Evolutionary conservation across 2,888 invertebrate species (phyloP), one percentile per base, ranked within the genome.

Genomic region (Odontothrips loti): DNA sequence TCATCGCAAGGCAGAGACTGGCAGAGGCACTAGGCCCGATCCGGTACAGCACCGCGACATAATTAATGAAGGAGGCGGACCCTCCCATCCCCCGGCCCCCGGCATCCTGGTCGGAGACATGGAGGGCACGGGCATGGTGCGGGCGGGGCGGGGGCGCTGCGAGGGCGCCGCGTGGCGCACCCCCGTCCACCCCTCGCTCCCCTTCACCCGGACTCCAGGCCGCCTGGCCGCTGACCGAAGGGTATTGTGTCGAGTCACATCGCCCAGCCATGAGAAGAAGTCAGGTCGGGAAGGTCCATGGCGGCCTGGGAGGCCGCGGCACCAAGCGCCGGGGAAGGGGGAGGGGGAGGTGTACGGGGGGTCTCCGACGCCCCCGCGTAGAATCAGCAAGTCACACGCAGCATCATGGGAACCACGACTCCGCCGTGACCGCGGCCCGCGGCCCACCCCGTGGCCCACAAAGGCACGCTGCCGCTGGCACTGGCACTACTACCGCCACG

Each of bases 211-310:
- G 48, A 48, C 51, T 17, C 51, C 51, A 17, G 3, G 51, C 11
- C 51, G 17, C 1, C 2, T 11, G 17, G 15, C 11, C 51, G 51
- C 51, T 6, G 51, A 6, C 20, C 20, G 17, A 1, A 17, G 58
- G 58, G 12, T 27, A 27, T 75, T 75, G 68, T 75, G 68, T 75
- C 68, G 68, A 75, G 68, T 75, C 68, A 75, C 68, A 23, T 12
- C 68, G 68, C 0, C 68, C 68, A 75, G 68, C 68, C 68, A 75
- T 75, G 68, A 75, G 68, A 75, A 75, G 23, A 75, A 75, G 27
- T 27, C 11, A 27, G 27, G 68, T 63, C 63, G 79, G 47, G 81
- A 63, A 79, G 81, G 81, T 81, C n/a, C 34, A n/a, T 47, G 81
- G 68, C 80, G 68, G 79, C n/a, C 78, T 79, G 29, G 78, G 29